Evolutionary conservation across 2,888 invertebrate genomes (phyloP).

Genomic region (Omphaloscelis lunosa): DNA sequence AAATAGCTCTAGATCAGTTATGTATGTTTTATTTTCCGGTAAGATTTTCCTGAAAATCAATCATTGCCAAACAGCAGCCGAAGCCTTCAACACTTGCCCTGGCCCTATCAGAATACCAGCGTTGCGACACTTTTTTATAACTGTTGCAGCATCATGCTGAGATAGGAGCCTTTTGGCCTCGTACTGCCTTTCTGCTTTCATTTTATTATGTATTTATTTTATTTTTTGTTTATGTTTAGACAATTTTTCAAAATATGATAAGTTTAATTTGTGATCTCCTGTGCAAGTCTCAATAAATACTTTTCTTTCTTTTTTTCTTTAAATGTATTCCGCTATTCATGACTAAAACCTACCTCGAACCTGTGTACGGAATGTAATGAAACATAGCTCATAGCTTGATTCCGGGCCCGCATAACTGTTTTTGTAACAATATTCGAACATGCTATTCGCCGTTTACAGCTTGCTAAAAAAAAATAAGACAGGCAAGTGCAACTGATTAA

Average conservation of each 20-base stretch:
- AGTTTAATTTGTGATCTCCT: no score
- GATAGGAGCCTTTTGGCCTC: no score
- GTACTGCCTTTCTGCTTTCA: no score
- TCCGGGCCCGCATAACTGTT: slow-evolving; percentile 34
- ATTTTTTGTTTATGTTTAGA: no score
- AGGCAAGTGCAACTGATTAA: neutral
- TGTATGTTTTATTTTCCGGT: neutral
- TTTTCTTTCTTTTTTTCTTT: no score
- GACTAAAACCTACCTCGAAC: neutral
- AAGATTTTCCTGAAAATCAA: neutral
- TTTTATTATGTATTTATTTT: no score
- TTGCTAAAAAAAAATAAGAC: neutral
- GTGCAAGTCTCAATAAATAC: no score
- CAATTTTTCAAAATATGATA: no score
- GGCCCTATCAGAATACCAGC: no score
- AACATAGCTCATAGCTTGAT: slow-evolving; percentile 2
- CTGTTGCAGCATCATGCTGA: no score
- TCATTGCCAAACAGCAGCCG: neutral
- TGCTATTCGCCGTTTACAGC: neutral
- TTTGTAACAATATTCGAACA: slow-evolving; percentile 23
- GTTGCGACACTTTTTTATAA: no score
- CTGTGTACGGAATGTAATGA: slow-evolving; percentile 13
- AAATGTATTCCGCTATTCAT: neutral
- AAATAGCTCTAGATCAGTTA: neutral
- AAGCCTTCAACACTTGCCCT: no score